Evolutionary conservation across 2,888 invertebrate species (phyloP).

Genomic region (Cantharis rufa): DNA sequence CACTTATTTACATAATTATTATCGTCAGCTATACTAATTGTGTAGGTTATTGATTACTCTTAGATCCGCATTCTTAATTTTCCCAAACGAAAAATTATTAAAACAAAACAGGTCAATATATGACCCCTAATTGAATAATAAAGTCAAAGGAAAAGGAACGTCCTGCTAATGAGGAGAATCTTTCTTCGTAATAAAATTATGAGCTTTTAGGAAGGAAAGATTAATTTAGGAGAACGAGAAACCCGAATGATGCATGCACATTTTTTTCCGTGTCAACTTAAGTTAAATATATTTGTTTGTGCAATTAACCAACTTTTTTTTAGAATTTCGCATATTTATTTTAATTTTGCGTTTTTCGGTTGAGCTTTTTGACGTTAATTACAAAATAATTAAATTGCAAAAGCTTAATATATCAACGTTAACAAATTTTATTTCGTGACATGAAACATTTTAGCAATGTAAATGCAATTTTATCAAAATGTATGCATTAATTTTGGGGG

Average conservation of each 20-base stretch:
- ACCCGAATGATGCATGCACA: background rate
- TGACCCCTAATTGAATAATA: background rate
- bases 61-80: constrained; percentile 32
- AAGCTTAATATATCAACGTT: background rate
- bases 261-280: background rate
- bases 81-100: background rate
- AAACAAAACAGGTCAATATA: background rate
- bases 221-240: background rate
- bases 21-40: constrained; percentile 31
- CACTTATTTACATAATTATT: constrained; percentile 41
- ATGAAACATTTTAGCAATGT: background rate
- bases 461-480: background rate
- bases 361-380: background rate
- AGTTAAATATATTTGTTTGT: background rate
- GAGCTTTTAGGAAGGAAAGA: background rate
- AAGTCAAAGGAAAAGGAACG: background rate
- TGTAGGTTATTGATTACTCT: constrained; percentile 31
- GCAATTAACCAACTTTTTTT: background rate
- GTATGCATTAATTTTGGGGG: background rate
- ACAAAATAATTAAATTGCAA: background rate
- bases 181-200: background rate
- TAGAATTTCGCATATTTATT: background rate
- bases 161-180: background rate
- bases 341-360: background rate
- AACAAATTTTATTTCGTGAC: background rate